Evolutionary conservation across 1,140 invertebrate species (phyloP), one percentile per base, ranked within the genome.

Genomic region (Battus philenor): DNA sequence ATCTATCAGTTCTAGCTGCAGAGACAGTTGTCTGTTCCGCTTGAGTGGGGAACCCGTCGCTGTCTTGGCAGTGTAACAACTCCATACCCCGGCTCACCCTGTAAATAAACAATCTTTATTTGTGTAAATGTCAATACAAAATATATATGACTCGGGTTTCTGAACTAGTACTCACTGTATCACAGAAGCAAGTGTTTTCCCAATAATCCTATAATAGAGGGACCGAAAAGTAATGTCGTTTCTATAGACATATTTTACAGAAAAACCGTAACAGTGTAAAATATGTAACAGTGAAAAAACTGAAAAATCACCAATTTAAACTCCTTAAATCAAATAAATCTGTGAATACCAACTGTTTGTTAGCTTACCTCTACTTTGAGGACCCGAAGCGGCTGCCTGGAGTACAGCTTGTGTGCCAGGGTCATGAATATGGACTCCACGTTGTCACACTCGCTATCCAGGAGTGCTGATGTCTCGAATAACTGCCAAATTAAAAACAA

Each of bases 391-490:
- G 90, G 89, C 62, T 90, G 91, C 22, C 89, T 88, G 49, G 88
- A 89, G 66, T 92, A 91, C 12, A 94, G 70, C 68, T 93, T 93
- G 73, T 94, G 93, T 8, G 93, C 93, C 11, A 96, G 71, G 0
- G 93, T 95, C 87, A 95, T 87, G 72, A 96, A 96, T 59, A 96
- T 95, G 0, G 93, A 91, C 66, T 95, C 93, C 15, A 96, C 91
- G 71, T 94, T 93, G 73, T 94, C 90, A 50, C 90, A 90, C 61
- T 93, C 90, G 5, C 89, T 90, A 62, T 95, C 93, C 63, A 93
- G 87, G 51, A 91, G 89, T 0, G 93, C 93, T 7, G 93, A 94
- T 5, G 93, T 95, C 78, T 95, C 94, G 80, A 95, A 95, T 26
- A 94, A 76, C 79, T 90, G 66, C 1, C 55, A 63, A 43, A 36